A percentile compares a stretch with the other conserved stretches of the same genome.
phyloP scores from a whole-genome alignment of 2,113 vertebrate genomes.

The Entelurus aequoreus region DNA sequence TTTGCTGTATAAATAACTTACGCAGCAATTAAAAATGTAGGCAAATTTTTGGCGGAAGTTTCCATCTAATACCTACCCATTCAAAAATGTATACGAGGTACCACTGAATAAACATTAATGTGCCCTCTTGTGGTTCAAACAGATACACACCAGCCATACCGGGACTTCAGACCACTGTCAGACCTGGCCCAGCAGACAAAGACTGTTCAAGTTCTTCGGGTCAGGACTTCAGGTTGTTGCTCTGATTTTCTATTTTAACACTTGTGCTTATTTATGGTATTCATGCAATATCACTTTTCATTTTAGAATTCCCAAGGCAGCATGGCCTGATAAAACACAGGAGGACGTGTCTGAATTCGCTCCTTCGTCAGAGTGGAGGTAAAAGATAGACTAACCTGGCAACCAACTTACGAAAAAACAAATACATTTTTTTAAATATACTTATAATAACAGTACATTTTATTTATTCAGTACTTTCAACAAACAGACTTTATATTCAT shows the following conservation, averaged over 20 bases:
- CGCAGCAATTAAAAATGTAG: too few relatives aligned
- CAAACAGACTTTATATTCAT: too few relatives aligned
- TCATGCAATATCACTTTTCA: not conserved
- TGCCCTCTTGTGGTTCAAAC: slow-evolving; percentile 5
- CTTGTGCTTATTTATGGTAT: not conserved
- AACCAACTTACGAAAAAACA: too few relatives aligned
- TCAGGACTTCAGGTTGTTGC: slow-evolving; percentile 29
- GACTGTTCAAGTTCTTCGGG: slow-evolving; percentile 3
- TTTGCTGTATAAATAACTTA: too few relatives aligned
- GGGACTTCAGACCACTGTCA: slow-evolving; percentile 9
- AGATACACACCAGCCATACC: not conserved
- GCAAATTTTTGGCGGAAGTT: too few relatives aligned
- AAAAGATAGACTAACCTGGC: not conserved
- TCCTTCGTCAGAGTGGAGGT: slow-evolving; percentile 48
- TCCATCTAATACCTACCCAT: too few relatives aligned
- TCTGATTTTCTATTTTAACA: too few relatives aligned
- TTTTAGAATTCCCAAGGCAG: slow-evolving; percentile 25
- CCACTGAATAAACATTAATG: too few relatives aligned
- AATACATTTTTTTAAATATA: too few relatives aligned
- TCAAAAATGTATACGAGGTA: too few relatives aligned
- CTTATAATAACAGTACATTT: too few relatives aligned
- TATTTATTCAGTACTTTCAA: too few relatives aligned
- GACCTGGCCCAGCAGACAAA: not conserved
- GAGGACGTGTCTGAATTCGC: slow-evolving; percentile 1
- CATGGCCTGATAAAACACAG: not conserved